These are phyloP conservation scores for Trachops cirrhosus DNA, from an alignment of 2,797 vertebrate genomes.

Conservation along the genomic window DNA sequence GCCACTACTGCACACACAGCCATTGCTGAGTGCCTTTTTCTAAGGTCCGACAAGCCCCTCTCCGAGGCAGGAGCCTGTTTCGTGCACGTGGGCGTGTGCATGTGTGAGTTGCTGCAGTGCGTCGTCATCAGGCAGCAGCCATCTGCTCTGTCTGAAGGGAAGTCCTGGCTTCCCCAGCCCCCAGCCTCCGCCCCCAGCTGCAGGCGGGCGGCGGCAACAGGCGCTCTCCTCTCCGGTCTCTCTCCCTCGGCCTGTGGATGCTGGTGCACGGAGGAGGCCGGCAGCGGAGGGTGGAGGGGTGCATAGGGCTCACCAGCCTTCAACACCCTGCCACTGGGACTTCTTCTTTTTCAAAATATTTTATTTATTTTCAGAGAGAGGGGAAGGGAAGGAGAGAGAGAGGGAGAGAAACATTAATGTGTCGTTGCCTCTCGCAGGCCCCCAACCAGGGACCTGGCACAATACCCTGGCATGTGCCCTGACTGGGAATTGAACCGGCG, in stretches of 20 bases:
- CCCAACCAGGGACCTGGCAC: background rate
- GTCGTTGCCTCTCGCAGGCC: background rate
- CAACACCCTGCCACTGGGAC: slow-evolving; percentile 3
- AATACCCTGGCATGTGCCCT: background rate
- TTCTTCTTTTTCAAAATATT: background rate
- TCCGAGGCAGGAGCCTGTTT: background rate
- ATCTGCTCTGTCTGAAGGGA: slow-evolving; percentile 23
- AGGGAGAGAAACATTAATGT: background rate
- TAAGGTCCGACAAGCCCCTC: background rate
- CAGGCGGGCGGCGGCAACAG: background rate
- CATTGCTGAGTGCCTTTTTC: background rate
- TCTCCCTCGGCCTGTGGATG: background rate
- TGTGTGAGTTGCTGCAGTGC: rapidly evolving
- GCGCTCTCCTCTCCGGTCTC: background rate
- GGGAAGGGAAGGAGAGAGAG: background rate
- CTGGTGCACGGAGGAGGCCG: background rate
- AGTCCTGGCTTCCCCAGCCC: background rate
- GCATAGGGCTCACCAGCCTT: slow-evolving; percentile 38
- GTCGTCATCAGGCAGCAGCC: background rate
- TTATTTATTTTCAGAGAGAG: background rate
- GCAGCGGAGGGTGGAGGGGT: too few species aligned
- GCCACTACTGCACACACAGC: too few species aligned
- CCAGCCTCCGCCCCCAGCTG: background rate
- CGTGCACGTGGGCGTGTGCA: background rate
- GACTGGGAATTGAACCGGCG: background rate